These are phyloP conservation scores for Drosophila ogumai DNA, from an alignment of 1,140 invertebrate species.

Conservation along the genomic window DNA sequence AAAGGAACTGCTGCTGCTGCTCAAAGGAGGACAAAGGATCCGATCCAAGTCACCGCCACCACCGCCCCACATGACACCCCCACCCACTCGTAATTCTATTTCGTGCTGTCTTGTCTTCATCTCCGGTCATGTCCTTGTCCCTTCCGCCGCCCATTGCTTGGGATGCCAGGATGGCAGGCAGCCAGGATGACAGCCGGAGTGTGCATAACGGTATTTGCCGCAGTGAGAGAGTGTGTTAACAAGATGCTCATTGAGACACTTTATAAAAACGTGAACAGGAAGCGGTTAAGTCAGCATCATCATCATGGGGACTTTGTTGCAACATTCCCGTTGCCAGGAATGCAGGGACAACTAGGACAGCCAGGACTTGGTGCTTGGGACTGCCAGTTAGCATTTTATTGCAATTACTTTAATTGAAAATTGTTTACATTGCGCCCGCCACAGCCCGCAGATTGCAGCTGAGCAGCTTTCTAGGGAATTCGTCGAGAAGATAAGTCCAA, in stretches of 20 bases:
- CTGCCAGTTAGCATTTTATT: constrained; percentile 12
- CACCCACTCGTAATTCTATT: constrained; percentile 61
- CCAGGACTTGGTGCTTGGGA: background rate
- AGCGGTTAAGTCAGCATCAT: constrained; percentile 30
- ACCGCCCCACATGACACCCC: background rate
- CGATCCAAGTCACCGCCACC: background rate
- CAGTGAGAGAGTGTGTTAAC: constrained; percentile 62
- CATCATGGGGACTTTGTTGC: constrained; percentile 22
- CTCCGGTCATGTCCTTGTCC: constrained; percentile 36
- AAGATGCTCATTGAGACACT: constrained; percentile 78
- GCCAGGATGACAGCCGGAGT: constrained; percentile 6
- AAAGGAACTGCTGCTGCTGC: constrained; percentile 4
- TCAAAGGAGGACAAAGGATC: constrained; percentile 9
- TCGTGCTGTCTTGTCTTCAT: constrained; percentile 53
- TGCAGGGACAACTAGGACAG: background rate
- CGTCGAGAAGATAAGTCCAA: background rate
- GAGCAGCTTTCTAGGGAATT: background rate
- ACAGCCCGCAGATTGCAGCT: constrained; percentile 4
- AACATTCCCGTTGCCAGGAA: background rate
- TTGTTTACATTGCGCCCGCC: constrained; percentile 2
- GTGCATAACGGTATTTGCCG: constrained; percentile 51
- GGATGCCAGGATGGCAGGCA: background rate
- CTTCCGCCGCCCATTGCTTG: background rate
- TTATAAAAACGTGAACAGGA: constrained; percentile 57
- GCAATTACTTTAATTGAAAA: constrained; percentile 31